A percentile compares a stretch with the other conserved stretches of the same genome.
phyloP scores from a whole-genome alignment of 2,113 vertebrate genomes.

The Balaenoptera acutorostrata region DNA sequence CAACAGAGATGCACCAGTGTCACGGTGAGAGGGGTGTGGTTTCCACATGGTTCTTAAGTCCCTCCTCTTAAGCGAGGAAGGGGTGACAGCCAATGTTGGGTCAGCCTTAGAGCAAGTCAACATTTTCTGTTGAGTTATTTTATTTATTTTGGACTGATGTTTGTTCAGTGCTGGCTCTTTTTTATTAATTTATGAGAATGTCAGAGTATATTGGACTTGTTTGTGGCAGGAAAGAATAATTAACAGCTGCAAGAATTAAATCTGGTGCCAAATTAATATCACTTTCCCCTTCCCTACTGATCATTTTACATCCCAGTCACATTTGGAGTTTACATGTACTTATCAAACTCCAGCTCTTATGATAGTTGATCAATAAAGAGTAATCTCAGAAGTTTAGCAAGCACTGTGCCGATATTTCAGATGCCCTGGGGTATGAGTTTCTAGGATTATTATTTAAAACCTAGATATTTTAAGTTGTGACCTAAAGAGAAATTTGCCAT shows the following conservation, averaged over 20 bases:
- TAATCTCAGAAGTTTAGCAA: slow-evolving; percentile 53
- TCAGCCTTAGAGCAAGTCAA: background rate
- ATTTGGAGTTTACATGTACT: slow-evolving; percentile 9
- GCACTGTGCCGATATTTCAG: slow-evolving; percentile 36
- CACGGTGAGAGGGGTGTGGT: background rate
- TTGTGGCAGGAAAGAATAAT: slow-evolving; percentile 63
- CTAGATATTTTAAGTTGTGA: background rate
- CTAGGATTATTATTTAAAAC: slow-evolving; percentile 40
- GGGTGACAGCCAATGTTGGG: no score
- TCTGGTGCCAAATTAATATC: slow-evolving; percentile 55
- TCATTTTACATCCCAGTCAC: slow-evolving; percentile 46
- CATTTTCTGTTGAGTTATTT: slow-evolving; percentile 35
- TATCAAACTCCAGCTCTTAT: slow-evolving; percentile 43
- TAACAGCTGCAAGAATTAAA: slow-evolving; percentile 45
- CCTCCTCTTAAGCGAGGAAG: background rate
- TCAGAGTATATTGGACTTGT: slow-evolving; percentile 46
- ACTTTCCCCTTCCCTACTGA: slow-evolving; percentile 40
- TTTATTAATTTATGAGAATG: slow-evolving; percentile 28
- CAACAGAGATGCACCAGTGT: background rate
- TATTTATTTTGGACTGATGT: slow-evolving; percentile 45
- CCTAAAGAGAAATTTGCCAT: slow-evolving; percentile 40
- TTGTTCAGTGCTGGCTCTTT: slow-evolving; percentile 21
- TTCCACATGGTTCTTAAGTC: background rate
- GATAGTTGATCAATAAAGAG: slow-evolving; percentile 71
- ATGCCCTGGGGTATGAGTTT: slow-evolving; percentile 9